phyloP scores from a whole-genome alignment of 35 echinoderm and acorn worm species.

The Ophiothrix spiculata region DNA sequence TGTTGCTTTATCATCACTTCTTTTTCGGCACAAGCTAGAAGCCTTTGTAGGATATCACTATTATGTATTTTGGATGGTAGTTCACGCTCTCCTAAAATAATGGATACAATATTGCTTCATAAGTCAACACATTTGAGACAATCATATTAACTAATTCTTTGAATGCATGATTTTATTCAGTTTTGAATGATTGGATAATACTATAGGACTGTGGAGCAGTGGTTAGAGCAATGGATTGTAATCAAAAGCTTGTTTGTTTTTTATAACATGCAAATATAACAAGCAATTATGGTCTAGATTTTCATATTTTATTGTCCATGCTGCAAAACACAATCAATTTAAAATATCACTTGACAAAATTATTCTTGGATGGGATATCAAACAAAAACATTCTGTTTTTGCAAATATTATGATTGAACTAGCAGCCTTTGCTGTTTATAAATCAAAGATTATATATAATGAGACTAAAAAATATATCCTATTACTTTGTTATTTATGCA shows the following conservation, averaged over 20 bases:
- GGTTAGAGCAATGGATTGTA: not conserved
- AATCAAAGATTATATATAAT: too few relatives aligned
- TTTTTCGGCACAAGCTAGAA: conserved; percentile 70
- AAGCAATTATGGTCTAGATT: too few relatives aligned
- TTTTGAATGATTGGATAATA: not conserved
- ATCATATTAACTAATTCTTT: not conserved
- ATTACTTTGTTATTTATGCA: too few relatives aligned
- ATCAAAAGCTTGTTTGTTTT: not conserved
- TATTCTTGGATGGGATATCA: too few relatives aligned
- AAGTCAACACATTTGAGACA: not conserved
- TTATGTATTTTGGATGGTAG: conserved; percentile 2
- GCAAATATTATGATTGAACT: too few relatives aligned
- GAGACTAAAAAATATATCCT: too few relatives aligned
- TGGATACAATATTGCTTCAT: not conserved
- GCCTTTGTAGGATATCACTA: conserved; percentile 65
- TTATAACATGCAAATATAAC: too few relatives aligned
- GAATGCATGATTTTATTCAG: not conserved
- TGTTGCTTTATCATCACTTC: conserved; percentile 23
- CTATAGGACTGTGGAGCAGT: not conserved
- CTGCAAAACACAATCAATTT: too few relatives aligned
- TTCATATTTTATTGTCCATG: too few relatives aligned
- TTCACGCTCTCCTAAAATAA: conserved; percentile 3
- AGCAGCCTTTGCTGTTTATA: too few relatives aligned
- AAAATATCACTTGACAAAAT: too few relatives aligned
- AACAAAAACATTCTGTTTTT: too few relatives aligned